Conservation (phyloP, 2,113 vertebrate genomes). For the Gavialis gangeticus region DNA sequence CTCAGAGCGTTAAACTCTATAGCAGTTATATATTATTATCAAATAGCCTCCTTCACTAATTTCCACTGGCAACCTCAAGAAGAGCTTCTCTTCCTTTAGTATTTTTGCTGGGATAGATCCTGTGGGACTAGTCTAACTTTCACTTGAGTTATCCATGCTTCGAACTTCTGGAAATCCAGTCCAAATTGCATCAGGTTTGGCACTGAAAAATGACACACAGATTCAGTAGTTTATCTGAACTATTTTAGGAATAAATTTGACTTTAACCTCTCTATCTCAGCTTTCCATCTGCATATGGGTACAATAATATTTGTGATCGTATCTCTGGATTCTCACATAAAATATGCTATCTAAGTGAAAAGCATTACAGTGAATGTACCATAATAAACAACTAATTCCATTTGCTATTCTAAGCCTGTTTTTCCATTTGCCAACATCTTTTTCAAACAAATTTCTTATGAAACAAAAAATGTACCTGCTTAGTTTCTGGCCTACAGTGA, state of each 20-base stretch:
- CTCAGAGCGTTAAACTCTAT: too few relatives aligned
- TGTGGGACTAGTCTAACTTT: neutral
- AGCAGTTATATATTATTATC: too few relatives aligned
- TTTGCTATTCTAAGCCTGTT: neutral
- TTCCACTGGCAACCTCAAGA: too few relatives aligned
- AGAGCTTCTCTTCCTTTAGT: too few relatives aligned
- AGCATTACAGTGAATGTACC: neutral
- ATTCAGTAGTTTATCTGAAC: neutral
- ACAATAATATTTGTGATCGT: neutral
- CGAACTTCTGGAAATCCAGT: neutral
- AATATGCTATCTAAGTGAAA: neutral
- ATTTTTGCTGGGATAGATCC: too few relatives aligned
- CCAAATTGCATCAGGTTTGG: neutral
- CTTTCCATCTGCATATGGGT: neutral
- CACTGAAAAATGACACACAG: neutral
- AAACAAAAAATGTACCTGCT: neutral
- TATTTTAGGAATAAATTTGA: neutral
- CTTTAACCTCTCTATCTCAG: neutral
- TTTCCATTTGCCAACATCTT: neutral
- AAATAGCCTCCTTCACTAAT: too few relatives aligned
- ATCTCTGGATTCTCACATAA: neutral
- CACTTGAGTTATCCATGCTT: neutral
- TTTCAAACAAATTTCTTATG: neutral
- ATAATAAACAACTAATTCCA: neutral
- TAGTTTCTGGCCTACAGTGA: neutral